phyloP scores from a whole-genome alignment of 2,888 invertebrate genomes.

The Neelides folsomi region DNA sequence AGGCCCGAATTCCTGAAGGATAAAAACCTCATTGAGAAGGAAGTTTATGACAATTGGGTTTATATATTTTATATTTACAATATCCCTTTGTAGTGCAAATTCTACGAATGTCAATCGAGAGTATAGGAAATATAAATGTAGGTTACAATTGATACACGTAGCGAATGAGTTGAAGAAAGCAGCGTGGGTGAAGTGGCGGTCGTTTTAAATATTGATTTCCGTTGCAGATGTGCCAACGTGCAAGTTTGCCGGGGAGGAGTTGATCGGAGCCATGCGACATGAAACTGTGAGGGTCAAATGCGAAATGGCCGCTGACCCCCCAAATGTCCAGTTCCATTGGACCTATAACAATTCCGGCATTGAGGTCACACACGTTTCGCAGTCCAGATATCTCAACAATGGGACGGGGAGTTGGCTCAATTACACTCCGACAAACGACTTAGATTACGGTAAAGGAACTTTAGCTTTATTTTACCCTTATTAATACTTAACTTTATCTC shows the following conservation, averaged over 20 bases:
- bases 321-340: constrained; percentile 60
- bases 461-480: too few species aligned
- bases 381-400: constrained; percentile 45
- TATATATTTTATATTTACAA: too few species aligned
- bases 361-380: constrained; percentile 44
- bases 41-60: too few species aligned
- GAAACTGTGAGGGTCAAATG: constrained; percentile 75
- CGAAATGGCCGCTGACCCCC: constrained; percentile 78
- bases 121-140: too few species aligned
- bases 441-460: constrained; percentile 50
- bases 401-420: constrained; percentile 59
- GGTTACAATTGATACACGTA: too few species aligned
- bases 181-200: background rate
- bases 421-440: constrained; percentile 72
- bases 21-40: too few species aligned
- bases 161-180: background rate
- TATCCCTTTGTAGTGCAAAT: too few species aligned
- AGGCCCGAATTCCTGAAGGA: too few species aligned
- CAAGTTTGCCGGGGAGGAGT: constrained; percentile 27
- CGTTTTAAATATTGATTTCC: background rate
- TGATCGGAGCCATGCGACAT: constrained; percentile 73
- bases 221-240: constrained; percentile 54
- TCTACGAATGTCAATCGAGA: too few species aligned
- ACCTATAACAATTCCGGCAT: constrained; percentile 84
- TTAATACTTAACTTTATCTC: too few species aligned